Conservation (phyloP, 2,888 invertebrate genomes). For the Plebejus melissa region DNA sequence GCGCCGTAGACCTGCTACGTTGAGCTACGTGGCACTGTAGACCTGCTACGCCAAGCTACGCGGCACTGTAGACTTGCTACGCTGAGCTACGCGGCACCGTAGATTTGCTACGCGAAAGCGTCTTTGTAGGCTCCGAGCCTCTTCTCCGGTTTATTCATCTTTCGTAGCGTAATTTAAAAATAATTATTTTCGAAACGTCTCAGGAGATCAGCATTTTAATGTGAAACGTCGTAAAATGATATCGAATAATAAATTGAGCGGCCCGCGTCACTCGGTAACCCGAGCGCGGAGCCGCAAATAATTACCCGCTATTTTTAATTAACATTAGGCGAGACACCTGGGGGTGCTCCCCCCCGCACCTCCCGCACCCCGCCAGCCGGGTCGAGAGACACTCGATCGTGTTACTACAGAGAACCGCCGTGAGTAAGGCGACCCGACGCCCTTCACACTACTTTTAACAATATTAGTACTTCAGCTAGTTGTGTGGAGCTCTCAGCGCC, state of each 20-base stretch:
- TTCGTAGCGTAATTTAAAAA: background rate
- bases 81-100: background rate
- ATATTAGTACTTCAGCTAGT: background rate
- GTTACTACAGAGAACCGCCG: background rate
- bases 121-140: background rate
- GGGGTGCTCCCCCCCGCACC: background rate
- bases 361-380: background rate
- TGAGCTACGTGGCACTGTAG: background rate
- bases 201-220: conserved; percentile 5
- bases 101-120: background rate
- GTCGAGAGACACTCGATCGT: background rate
- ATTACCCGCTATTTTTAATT: conserved; percentile 24
- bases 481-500: background rate
- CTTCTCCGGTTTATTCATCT: background rate
- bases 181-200: background rate
- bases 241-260: conserved; percentile 1
- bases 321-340: conserved; percentile 3
- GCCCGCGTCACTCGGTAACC: background rate
- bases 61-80: background rate
- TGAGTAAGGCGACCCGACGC: conserved; percentile 1
- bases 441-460: background rate
- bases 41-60: background rate
- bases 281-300: conserved; percentile 3
- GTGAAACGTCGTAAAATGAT: conserved; percentile 12
- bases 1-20: background rate